Base-by-base conservation (phyloP, 2,888 invertebrate genomes). In the Drosophila buzzatii region DNA sequence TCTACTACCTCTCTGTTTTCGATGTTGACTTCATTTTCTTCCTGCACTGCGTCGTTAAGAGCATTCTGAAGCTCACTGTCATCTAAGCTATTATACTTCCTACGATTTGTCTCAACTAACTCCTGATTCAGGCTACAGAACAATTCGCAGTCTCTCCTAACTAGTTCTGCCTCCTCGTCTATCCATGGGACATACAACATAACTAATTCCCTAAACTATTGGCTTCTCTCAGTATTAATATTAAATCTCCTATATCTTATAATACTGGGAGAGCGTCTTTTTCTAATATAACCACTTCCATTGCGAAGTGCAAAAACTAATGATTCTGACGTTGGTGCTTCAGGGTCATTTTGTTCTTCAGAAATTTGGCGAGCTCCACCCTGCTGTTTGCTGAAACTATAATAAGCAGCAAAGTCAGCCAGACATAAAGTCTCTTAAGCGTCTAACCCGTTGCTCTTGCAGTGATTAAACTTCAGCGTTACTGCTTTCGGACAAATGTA, bases 331-430 rank as follows among this genome's bases (percentile, higher is more conserved):
- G 6, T 16, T 39, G 16, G 39, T 39, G 6, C 16, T 39, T 39
- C 6, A 5, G 16, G 39, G 16, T 6, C 39, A 16, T 39, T 5
- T 1, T 39, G 39, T 16, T 7, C 16, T 16, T 6, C 39, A 14
- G 14, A 16, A 1, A 4, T 2, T 39, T 39, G 39, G 39, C 16
- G 39, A 16, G 41, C n/a, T n/a, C 9, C n/a, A n/a, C 41, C 14
- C 7, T 18, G 41, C 41, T 41, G 41, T 9, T 18, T 41, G 41
- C n/a, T 41, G 8, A 18, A 18, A 41, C 41, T 41, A 41, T 41
- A 41, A 41, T 18, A 18, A 41, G 41, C 41, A 41, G 41, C n/a
- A n/a, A 41, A 41, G n/a, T 41, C 41, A 41, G 41, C 41, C n/a
- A 41, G n/a, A 6, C 41, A n/a, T 41, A 9, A 41, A 41, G n/a